Evolutionary conservation across 2,113 vertebrate species (phyloP).

Genomic region (Brachyhypopomus occidentalis): DNA sequence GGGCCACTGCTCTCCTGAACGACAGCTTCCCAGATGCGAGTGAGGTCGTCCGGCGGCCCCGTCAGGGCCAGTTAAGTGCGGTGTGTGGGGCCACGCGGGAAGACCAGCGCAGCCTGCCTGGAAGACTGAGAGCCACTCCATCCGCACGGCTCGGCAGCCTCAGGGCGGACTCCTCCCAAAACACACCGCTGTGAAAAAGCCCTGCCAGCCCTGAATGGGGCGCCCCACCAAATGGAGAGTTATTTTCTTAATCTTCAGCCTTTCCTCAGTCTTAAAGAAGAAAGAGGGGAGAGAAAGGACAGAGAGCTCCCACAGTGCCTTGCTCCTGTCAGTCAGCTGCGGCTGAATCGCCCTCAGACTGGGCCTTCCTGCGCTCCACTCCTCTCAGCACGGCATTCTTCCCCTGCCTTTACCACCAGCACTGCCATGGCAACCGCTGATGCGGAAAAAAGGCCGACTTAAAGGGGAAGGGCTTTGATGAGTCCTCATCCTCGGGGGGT

Average conservation of each 20-base stretch:
- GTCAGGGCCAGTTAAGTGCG: constrained; percentile 39
- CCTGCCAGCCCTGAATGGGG: constrained; percentile 25
- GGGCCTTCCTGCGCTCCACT: constrained; percentile 48
- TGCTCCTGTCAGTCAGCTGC: constrained; percentile 62
- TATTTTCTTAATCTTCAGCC: constrained; percentile 54
- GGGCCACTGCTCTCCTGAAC: constrained; percentile 31
- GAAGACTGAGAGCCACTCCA: constrained; percentile 51
- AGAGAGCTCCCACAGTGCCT: constrained; percentile 36
- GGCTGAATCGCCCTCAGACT: constrained; percentile 54
- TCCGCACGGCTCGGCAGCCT: constrained; percentile 45
- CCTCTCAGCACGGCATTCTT: constrained; percentile 39
- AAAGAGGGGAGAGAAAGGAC: constrained; percentile 36
- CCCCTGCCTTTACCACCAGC: constrained; percentile 31
- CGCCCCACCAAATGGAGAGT: constrained; percentile 40
- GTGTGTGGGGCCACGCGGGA: constrained; percentile 24
- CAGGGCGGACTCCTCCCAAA: constrained; percentile 28
- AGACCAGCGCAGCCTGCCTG: constrained; percentile 49
- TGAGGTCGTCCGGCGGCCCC: constrained; percentile 35
- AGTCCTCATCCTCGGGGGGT: constrained; percentile 52
- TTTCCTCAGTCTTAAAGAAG: constrained; percentile 37
- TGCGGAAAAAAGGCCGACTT: constrained; percentile 35
- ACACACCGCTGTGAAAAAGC: constrained; percentile 40
- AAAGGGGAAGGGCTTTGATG: constrained; percentile 46
- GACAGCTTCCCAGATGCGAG: constrained; percentile 34
- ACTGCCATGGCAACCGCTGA: constrained; percentile 54